A percentile compares a stretch with the other conserved stretches of the same genome.
Evolutionary conservation across 2,113 vertebrate species (phyloP).

Genomic region (Candoia aspera): DNA sequence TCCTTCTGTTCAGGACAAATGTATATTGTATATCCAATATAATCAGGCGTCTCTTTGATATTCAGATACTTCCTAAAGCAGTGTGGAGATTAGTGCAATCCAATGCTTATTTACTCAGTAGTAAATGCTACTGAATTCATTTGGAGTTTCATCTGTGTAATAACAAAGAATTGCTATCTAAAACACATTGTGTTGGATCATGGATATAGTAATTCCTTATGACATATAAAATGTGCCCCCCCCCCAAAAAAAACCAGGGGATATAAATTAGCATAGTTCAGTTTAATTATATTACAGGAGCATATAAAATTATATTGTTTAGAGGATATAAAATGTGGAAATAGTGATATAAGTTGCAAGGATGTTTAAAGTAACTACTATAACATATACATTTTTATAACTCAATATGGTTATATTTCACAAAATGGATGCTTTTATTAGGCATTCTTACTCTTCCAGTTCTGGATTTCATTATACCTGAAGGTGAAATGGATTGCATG

Average conservation of each 20-base stretch:
- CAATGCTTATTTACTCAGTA: not conserved
- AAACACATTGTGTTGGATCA: not conserved
- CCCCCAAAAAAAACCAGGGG: not conserved
- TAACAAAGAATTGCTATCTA: not conserved
- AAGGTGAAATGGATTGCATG: not conserved
- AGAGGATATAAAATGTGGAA: not conserved
- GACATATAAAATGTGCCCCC: not conserved
- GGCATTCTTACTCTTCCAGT: not conserved
- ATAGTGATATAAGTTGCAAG: not conserved
- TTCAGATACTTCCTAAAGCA: not conserved
- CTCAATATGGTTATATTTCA: not conserved
- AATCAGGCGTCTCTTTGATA: not conserved
- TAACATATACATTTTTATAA: not conserved
- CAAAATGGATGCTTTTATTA: not conserved
- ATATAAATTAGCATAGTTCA: not conserved
- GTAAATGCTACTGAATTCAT: not conserved
- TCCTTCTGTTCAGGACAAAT: not conserved
- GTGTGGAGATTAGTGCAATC: not conserved
- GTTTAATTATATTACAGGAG: not conserved
- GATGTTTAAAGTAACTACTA: not conserved
- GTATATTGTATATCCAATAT: not conserved
- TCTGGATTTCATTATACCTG: not conserved
- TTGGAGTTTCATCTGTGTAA: not conserved
- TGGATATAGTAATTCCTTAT: not conserved
- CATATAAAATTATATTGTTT: no score